Percentiles rank a stretch among this genome's conserved stretches.
Conservation (phyloP, 2,113 vertebrate genomes). For the Herpetotheres cachinnans region DNA sequence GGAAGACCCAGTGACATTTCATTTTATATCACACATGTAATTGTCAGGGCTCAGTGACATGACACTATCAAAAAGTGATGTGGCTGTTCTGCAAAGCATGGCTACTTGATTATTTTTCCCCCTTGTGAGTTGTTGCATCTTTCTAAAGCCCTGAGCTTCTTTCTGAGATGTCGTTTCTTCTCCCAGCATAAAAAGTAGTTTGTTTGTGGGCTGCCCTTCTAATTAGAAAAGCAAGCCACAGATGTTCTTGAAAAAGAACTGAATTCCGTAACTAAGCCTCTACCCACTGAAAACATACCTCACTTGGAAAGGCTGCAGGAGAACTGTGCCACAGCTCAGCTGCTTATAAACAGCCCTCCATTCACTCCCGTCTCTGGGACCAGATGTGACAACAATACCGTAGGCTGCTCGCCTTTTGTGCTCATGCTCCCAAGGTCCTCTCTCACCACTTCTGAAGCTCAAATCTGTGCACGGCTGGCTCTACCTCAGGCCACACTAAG, state of each 20-base stretch:
- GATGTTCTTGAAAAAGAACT: slow-evolving; percentile 12
- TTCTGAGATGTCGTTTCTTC: not conserved
- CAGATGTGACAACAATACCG: not conserved
- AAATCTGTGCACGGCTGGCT: not conserved
- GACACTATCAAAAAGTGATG: not conserved
- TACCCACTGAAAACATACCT: slow-evolving; percentile 13
- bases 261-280: slow-evolving; percentile 4
- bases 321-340: not conserved
- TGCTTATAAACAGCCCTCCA: not conserved
- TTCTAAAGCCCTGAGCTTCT: not conserved
- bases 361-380: not conserved
- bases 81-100: not conserved
- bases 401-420: not conserved
- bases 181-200: not conserved
- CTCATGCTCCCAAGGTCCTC: not conserved
- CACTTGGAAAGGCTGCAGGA: not conserved
- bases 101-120: not conserved
- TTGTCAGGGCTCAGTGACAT: not conserved
- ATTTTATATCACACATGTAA: slow-evolving; percentile 44
- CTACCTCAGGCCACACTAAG: not conserved
- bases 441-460: not conserved
- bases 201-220: not conserved
- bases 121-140: not conserved
- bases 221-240: slow-evolving; percentile 13
- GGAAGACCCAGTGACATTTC: slow-evolving; percentile 18